These are phyloP conservation scores for Ceryle rudis DNA, from an alignment of 2,797 vertebrate genomes.

Conservation along the genomic window DNA sequence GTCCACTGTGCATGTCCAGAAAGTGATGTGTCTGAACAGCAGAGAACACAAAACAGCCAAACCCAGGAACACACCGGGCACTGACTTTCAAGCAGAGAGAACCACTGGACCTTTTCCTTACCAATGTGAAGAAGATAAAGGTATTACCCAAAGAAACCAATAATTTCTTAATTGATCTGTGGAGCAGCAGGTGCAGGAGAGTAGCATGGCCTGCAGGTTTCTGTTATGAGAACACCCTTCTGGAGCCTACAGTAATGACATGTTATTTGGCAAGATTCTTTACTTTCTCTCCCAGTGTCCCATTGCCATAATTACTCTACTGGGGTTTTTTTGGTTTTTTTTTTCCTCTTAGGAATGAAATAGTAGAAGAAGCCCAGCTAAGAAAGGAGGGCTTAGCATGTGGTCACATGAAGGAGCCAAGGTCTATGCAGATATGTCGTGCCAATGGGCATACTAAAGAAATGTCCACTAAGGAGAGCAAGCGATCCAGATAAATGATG, in stretches of 20 bases:
- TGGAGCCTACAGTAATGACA: slow-evolving; percentile 12
- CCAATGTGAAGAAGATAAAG: background rate
- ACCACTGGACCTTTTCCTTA: background rate
- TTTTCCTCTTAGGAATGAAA: background rate
- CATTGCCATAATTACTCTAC: background rate
- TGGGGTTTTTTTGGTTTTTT: background rate
- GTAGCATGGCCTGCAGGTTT: slow-evolving; percentile 32
- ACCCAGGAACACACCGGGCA: background rate
- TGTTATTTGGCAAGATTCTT: slow-evolving; percentile 25
- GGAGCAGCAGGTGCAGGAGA: slow-evolving; percentile 57
- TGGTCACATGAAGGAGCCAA: background rate
- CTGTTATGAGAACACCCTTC: slow-evolving; percentile 46
- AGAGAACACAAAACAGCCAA: background rate
- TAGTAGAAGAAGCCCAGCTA: background rate
- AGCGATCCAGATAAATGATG: background rate
- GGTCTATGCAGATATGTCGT: background rate
- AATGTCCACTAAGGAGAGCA: background rate
- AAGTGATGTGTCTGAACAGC: background rate
- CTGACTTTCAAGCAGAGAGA: background rate
- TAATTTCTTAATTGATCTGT: background rate
- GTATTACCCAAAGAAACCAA: background rate
- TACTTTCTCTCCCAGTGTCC: slow-evolving; percentile 24
- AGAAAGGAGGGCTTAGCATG: background rate
- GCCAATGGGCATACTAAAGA: background rate
- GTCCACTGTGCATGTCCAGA: background rate